These are phyloP conservation scores for Oegoconia quadripuncta DNA, from an alignment of 2,888 invertebrate species.

Conservation along the genomic window DNA sequence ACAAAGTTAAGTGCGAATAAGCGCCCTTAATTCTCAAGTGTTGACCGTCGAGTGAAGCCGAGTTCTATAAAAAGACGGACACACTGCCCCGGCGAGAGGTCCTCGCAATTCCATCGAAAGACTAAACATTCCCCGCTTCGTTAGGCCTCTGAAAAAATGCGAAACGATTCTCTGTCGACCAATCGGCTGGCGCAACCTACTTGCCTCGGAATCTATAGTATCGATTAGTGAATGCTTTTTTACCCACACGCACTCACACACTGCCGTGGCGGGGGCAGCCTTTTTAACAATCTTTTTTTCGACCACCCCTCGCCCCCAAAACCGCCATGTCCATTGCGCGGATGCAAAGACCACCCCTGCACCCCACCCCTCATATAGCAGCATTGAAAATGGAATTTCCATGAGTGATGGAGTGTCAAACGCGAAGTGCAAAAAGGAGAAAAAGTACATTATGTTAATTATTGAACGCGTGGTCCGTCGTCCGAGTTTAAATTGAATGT, in stretches of 20 bases:
- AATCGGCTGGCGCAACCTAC: slow-evolving; percentile 66
- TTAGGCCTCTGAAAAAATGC: slow-evolving; percentile 59
- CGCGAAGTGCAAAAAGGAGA: slow-evolving; percentile 76
- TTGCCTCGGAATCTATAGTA: slow-evolving; percentile 78
- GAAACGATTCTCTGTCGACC: slow-evolving; percentile 56
- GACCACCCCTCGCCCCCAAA: slow-evolving; percentile 68
- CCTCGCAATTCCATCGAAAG: slow-evolving; percentile 51
- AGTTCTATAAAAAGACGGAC: slow-evolving; percentile 48
- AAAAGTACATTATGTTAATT: slow-evolving; percentile 79
- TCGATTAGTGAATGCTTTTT: slow-evolving; percentile 77
- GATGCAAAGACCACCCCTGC: slow-evolving; percentile 74
- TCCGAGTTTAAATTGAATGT: slow-evolving; percentile 76
- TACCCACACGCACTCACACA: slow-evolving; percentile 76
- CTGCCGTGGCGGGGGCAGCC: slow-evolving; percentile 67
- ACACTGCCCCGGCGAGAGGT: slow-evolving; percentile 39
- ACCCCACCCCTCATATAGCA: slow-evolving; percentile 66
- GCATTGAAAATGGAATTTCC: slow-evolving; percentile 80
- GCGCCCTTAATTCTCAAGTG: slow-evolving; percentile 63
- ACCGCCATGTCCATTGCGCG: slow-evolving; percentile 76
- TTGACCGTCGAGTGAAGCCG: slow-evolving; percentile 39
- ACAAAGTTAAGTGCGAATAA: slow-evolving; percentile 66
- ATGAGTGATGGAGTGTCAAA: slow-evolving; percentile 80
- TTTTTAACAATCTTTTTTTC: slow-evolving; percentile 79
- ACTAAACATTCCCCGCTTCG: slow-evolving; percentile 69
- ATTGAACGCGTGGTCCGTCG: slow-evolving; percentile 67